Conservation (phyloP, 2,113 vertebrate species). For the Trematomus loennbergii region DNA sequence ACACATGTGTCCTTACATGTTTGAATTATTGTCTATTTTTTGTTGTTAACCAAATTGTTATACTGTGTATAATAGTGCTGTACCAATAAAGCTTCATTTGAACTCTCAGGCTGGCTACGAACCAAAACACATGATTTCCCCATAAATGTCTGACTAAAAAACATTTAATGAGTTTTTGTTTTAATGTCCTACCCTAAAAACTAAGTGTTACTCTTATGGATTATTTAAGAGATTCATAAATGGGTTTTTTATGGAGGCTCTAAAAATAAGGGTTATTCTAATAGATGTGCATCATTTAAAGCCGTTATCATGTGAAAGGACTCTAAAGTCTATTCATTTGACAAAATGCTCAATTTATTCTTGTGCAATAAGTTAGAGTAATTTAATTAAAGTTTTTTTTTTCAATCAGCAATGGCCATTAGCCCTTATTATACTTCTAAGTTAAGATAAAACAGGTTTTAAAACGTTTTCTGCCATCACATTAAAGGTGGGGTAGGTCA, state of each 20-base stretch:
- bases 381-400: not conserved
- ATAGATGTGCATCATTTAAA: not conserved
- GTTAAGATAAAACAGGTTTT: not conserved
- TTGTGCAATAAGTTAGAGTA: no score
- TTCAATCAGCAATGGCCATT: not conserved
- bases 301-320: not conserved
- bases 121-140: not conserved
- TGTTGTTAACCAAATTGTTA: no score
- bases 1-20: no score
- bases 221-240: not conserved
- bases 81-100: no score
- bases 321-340: not conserved
- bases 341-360: not conserved
- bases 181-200: not conserved
- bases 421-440: not conserved
- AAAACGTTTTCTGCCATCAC: not conserved
- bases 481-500: no score
- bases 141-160: not conserved
- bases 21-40: no score
- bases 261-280: not conserved
- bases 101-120: no score
- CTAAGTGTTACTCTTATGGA: no score
- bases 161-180: not conserved
- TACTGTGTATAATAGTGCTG: no score
- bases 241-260: not conserved